Base-by-base conservation (phyloP, 2,888 invertebrate genomes). In the Phortica okadai region DNA sequence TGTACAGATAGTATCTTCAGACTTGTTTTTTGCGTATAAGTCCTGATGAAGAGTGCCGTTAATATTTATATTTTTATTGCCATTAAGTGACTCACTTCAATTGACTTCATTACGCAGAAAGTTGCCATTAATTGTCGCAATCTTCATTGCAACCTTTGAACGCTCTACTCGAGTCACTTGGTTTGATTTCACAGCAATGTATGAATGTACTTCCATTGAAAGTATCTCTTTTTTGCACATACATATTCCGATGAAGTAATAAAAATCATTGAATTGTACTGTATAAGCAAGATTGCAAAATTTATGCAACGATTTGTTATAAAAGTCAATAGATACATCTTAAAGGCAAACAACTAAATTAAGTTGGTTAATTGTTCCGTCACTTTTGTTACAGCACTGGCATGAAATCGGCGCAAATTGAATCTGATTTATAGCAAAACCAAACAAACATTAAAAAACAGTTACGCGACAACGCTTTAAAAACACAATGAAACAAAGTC, bases 31-130 rank as follows among this genome's bases (percentile, higher is more conserved):
- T 14, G 50, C 50, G 10, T 11, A 50, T 14, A 14, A 6, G 4
- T 50, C 50, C 50, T 5, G 2, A 50, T 8, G 50, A 50, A 50
- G 50, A 50, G 50, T 50, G 50, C 14, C 14, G 1, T 3, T 2
- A 50, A 14, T 50, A 6, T 50, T 11, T 11, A 50, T 14, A 2
- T 8, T n/a, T 59, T 59, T n/a, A 44, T 67, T 67, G 42, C n/a
- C 14, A 14, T 67, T 67, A 16, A 67, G 42, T 67, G 42, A 67
- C 41, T 42, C 66, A 66, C 5, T 67, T 42, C n/a, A 42, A 67
- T 67, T 67, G 67, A 42, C 44, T n/a, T n/a, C n/a, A n/a, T 67
- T 42, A 59, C 16, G 67, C n/a, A 6, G 42, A 10, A 41, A 6
- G 42, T 67, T 67, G 42, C 25, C 6, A 16, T 41, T 44, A 7